phyloP scores from a whole-genome alignment of 2,113 vertebrate genomes.

The Rhea pennata region DNA sequence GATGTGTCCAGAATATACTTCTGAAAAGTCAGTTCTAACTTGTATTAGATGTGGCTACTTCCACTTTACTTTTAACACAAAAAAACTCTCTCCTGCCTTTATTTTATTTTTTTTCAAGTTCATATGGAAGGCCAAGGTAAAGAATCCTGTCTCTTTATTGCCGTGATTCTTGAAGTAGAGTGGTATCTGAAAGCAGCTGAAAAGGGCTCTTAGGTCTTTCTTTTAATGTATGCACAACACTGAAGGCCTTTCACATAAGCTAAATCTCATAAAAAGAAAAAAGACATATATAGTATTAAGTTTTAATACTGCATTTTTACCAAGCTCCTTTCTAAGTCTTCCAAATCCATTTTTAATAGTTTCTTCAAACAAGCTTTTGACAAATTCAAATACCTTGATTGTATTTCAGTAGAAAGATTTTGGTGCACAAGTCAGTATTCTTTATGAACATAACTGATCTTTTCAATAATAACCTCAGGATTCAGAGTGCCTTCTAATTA shows the following conservation, averaged over 20 bases:
- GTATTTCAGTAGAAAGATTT: neutral
- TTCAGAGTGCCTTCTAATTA: neutral
- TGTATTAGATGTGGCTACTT: neutral
- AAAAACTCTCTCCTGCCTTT: neutral
- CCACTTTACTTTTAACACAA: neutral
- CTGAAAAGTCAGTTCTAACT: neutral
- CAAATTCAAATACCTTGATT: neutral
- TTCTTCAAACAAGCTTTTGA: neutral
- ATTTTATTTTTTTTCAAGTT: neutral
- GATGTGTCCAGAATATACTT: neutral
- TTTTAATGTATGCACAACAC: neutral
- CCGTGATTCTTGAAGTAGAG: neutral
- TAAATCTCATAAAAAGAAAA: neutral
- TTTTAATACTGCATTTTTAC: neutral
- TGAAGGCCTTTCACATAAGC: neutral
- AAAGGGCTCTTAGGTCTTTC: neutral
- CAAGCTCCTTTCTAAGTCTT: neutral
- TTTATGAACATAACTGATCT: neutral
- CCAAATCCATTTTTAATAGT: neutral
- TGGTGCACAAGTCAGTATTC: neutral
- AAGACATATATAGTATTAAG: neutral
- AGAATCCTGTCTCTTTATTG: neutral
- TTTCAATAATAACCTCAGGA: neutral
- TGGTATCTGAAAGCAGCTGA: neutral
- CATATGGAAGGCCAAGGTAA: neutral